phyloP scores from a whole-genome alignment of 2,888 invertebrate genomes.

The Palloptera scutellata region DNA sequence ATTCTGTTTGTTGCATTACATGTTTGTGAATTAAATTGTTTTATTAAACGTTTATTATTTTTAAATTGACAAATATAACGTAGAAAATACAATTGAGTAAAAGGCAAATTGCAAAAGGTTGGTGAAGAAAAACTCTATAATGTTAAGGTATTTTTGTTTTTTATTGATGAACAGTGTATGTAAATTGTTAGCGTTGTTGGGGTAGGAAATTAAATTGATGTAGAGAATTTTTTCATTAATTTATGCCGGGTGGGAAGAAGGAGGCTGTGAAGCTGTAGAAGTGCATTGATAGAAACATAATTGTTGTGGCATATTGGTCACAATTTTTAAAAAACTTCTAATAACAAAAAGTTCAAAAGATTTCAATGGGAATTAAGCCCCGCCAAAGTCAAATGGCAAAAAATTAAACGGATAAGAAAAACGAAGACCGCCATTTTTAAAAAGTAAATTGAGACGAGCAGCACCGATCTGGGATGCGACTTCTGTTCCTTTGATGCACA shows the following conservation, averaged over 20 bases:
- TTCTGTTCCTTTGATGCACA: conserved; percentile 20
- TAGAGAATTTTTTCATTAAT: conserved; percentile 19
- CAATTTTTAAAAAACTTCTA: background rate
- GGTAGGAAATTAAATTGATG: conserved; percentile 20
- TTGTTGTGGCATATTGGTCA: background rate
- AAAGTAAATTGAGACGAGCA: background rate
- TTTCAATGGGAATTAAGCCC: background rate
- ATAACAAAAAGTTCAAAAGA: background rate
- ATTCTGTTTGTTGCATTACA: conserved; percentile 27
- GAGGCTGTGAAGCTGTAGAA: conserved; percentile 22
- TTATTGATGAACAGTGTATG: too few relatives aligned
- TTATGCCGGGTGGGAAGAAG: conserved; percentile 11
- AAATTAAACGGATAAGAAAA: conserved; percentile 10
- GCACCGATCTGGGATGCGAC: conserved; percentile 7
- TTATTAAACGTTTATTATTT: too few relatives aligned
- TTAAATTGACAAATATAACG: too few relatives aligned
- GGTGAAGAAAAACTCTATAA: too few relatives aligned
- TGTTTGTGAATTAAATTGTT: conserved; percentile 22
- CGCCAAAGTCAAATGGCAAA: conserved; percentile 4
- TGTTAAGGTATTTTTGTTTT: too few relatives aligned
- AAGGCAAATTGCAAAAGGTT: too few relatives aligned
- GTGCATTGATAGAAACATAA: background rate
- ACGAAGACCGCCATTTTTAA: conserved; percentile 28
- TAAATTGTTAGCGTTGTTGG: conserved; percentile 12
- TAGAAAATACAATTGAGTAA: too few relatives aligned